Percentiles rank a stretch among this genome's conserved stretches.
Conservation (phyloP, 2,797 vertebrate species). For the Pseudocheirus occidentalis region DNA sequence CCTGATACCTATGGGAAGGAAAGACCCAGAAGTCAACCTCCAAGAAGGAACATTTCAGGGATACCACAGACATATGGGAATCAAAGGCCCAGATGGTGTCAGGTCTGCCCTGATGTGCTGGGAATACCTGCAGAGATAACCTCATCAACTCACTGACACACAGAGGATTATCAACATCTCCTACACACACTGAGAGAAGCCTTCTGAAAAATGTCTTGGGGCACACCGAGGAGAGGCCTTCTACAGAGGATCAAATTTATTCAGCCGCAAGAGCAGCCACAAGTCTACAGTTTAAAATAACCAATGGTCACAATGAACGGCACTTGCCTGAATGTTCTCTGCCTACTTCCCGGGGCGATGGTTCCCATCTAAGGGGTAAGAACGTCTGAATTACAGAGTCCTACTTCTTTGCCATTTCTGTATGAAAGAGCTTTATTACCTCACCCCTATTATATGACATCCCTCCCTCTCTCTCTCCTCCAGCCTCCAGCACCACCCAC, state of each 20-base stretch:
- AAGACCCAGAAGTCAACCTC: background rate
- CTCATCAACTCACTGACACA: background rate
- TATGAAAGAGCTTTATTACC: background rate
- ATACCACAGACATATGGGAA: background rate
- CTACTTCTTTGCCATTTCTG: background rate
- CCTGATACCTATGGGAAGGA: background rate
- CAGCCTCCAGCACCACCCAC: background rate
- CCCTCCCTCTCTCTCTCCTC: background rate
- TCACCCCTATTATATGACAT: background rate
- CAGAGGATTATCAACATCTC: background rate
- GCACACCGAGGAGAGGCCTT: background rate
- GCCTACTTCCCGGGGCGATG: background rate
- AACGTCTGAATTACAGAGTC: background rate
- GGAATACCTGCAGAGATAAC: background rate
- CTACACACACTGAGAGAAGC: background rate
- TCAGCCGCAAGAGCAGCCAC: background rate
- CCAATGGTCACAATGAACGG: background rate
- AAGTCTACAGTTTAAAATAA: background rate
- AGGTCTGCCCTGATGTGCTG: background rate
- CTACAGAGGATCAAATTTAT: background rate
- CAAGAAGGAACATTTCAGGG: background rate
- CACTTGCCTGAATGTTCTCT: too few species aligned
- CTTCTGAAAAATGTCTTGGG: background rate
- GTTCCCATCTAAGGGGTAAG: background rate
- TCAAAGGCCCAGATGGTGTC: background rate